Evolutionary conservation across 2,113 vertebrate genomes (phyloP).

Genomic region (Megaceryle maxima): DNA sequence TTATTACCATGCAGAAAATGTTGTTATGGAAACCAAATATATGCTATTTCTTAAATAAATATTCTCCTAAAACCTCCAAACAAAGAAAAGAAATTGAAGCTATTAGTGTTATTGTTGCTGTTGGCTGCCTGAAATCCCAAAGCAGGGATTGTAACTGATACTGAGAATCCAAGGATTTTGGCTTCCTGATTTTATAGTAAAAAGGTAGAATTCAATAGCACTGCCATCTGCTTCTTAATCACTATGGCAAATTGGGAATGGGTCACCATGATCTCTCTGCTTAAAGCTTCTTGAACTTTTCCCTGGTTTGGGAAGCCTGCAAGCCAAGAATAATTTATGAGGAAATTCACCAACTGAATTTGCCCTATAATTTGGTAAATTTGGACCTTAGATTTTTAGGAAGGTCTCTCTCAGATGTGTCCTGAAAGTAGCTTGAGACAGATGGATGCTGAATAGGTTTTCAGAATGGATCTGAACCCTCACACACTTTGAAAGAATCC

Average conservation of each 20-base stretch:
- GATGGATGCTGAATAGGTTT: neutral
- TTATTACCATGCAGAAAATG: neutral
- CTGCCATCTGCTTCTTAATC: neutral
- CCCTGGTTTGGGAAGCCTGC: neutral
- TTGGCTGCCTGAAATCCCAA: neutral
- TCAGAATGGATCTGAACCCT: neutral
- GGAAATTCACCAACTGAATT: neutral
- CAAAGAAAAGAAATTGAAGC: neutral
- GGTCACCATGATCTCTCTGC: neutral
- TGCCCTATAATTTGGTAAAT: neutral
- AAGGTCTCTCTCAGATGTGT: neutral
- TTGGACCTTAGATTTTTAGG: neutral
- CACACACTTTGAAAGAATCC: neutral
- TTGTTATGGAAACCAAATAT: conserved; percentile 5
- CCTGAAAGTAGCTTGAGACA: neutral
- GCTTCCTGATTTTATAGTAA: neutral
- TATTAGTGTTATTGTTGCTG: neutral
- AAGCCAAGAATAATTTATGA: neutral
- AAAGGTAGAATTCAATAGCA: neutral
- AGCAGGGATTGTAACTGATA: neutral
- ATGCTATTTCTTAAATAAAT: conserved; percentile 13
- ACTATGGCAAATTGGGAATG: neutral
- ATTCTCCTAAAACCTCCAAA: neutral
- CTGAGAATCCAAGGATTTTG: neutral
- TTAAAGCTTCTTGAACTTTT: neutral